A percentile compares a stretch with the other conserved stretches of the same genome.
phyloP scores from a whole-genome alignment of 1,140 invertebrate species.

The Drosophila suzukii region DNA sequence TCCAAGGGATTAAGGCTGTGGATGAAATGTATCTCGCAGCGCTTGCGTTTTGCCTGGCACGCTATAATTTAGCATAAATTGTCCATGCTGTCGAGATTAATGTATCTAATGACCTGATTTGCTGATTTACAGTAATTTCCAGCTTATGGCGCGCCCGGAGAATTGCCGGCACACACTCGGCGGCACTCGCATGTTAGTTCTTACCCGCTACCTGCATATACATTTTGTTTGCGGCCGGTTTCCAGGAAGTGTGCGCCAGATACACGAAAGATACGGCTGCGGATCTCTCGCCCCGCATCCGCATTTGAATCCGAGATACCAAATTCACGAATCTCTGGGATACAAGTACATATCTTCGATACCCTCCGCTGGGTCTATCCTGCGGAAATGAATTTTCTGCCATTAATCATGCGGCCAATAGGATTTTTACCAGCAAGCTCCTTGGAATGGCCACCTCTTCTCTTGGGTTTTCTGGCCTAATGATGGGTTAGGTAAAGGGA shows the following conservation, averaged over 20 bases:
- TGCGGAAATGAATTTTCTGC: constrained; percentile 76
- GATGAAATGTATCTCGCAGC: constrained; percentile 50
- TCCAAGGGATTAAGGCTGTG: constrained; percentile 61
- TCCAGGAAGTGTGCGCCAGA: constrained; percentile 73
- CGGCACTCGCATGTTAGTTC: constrained; percentile 24
- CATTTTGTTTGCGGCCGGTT: constrained; percentile 66
- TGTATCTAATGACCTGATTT: constrained; percentile 83
- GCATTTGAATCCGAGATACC: constrained; percentile 23
- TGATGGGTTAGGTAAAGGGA: constrained; percentile 33
- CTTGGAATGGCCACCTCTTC: constrained; percentile 17
- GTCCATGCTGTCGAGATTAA: constrained; percentile 80
- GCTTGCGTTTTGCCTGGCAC: constrained; percentile 54
- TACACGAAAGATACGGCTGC: constrained; percentile 63
- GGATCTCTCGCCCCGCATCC: constrained; percentile 26
- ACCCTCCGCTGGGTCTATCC: constrained; percentile 14
- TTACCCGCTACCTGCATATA: constrained; percentile 62
- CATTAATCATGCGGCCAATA: constrained; percentile 80
- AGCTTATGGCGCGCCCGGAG: constrained; percentile 57
- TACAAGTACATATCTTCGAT: constrained; percentile 10
- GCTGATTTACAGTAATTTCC: constrained; percentile 82
- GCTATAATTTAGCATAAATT: constrained; percentile 82
- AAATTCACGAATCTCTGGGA: constrained; percentile 28
- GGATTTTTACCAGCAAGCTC: constrained; percentile 44
- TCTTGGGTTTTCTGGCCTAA: constrained; percentile 29
- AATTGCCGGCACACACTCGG: constrained; percentile 16